A percentile compares a stretch with the other conserved stretches of the same genome.
Conservation (phyloP, 2,797 vertebrate species). For the Thripadectes ignobilis region DNA sequence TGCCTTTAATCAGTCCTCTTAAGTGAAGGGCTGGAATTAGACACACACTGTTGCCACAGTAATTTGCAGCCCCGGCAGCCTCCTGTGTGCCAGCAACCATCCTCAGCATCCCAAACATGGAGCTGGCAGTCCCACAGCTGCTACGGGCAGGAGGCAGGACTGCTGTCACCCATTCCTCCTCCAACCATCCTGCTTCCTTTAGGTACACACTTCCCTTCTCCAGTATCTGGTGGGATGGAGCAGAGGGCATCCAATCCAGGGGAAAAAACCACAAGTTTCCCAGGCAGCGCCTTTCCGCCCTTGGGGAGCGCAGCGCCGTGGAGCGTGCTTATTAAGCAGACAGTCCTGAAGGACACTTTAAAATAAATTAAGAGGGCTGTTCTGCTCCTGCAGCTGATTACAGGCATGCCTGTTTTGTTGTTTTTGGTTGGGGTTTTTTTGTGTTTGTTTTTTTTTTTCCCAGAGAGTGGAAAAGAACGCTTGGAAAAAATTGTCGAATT, state of each 20-base stretch:
- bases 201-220: background rate
- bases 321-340: constrained; percentile 67
- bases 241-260: background rate
- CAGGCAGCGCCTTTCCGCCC: constrained; percentile 50
- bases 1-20: background rate
- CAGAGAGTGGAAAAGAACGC: background rate
- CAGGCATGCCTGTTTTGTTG: background rate
- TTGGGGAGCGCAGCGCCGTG: constrained; percentile 41
- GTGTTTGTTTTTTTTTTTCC: background rate
- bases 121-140: rapidly evolving
- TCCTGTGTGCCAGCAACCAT: background rate
- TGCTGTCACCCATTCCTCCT: background rate
- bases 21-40: background rate
- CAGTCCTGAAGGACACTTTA: constrained; percentile 72
- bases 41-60: rapidly evolving
- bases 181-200: background rate
- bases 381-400: constrained; percentile 40
- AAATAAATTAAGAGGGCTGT: constrained; percentile 67
- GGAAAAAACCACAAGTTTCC: constrained; percentile 40
- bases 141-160: background rate
- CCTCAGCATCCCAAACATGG: rapidly evolving
- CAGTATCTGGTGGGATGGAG: background rate
- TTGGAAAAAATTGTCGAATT: constrained; percentile 16
- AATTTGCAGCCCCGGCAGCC: background rate
- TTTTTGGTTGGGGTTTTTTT: background rate